phyloP scores from a whole-genome alignment of 1,140 invertebrate genomes.

The Drosophila sechellia region DNA sequence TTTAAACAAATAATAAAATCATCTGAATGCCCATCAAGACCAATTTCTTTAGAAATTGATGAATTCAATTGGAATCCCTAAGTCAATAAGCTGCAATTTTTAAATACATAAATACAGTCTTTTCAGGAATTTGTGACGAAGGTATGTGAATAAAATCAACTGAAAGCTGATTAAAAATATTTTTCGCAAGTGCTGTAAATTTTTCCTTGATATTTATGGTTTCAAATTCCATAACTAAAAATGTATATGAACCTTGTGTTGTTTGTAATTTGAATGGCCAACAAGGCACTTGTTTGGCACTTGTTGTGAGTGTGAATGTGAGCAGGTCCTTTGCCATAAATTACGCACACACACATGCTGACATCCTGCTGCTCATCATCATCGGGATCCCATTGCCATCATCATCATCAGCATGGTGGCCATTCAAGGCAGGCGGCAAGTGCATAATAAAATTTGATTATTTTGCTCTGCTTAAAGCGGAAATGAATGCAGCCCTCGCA shows the following conservation, averaged over 20 bases:
- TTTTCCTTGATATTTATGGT: not conserved
- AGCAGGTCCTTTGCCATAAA: constrained; percentile 48
- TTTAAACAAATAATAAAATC: not conserved
- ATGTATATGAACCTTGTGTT: constrained; percentile 15
- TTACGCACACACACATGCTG: constrained; percentile 33
- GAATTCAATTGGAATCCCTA: too few relatives aligned
- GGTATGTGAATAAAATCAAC: not conserved
- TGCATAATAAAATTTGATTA: constrained; percentile 80
- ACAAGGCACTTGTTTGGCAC: constrained; percentile 9
- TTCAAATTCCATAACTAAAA: constrained; percentile 12
- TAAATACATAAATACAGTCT: not conserved
- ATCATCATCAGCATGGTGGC: constrained; percentile 34
- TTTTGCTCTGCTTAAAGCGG: constrained; percentile 56
- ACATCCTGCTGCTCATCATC: constrained; percentile 14
- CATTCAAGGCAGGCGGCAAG: constrained; percentile 54
- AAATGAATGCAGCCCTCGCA: constrained; percentile 63
- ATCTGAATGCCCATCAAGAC: too few relatives aligned
- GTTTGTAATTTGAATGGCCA: constrained; percentile 40
- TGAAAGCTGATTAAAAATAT: not conserved
- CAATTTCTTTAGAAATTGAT: too few relatives aligned
- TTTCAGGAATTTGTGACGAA: not conserved
- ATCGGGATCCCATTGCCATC: constrained; percentile 4
- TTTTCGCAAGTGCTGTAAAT: not conserved
- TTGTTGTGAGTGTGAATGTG: constrained; percentile 2
- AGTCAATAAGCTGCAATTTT: too few relatives aligned